Conservation (phyloP, 2,113 vertebrate species). For the Mormyrus iriodes region DNA sequence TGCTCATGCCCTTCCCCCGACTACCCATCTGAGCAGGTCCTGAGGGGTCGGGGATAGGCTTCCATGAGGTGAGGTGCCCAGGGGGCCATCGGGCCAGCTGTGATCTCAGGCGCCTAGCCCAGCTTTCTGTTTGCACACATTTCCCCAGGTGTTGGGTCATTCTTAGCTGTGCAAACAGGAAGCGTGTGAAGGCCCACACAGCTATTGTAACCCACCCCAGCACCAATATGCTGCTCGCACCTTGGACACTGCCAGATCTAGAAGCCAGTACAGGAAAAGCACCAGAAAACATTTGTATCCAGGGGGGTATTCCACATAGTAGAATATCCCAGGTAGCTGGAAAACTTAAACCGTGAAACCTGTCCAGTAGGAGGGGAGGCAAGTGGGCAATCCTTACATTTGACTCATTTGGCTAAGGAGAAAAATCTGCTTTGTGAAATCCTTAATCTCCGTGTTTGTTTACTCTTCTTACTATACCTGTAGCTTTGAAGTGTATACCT, state of each 20-base stretch:
- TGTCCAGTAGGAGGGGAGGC: neutral
- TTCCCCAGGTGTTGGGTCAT: neutral
- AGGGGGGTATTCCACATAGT: no score
- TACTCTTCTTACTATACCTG: neutral
- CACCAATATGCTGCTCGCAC: neutral
- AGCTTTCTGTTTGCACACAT: neutral
- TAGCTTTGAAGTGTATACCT: neutral
- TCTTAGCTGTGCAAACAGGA: constrained; percentile 9
- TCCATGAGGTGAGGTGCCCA: neutral
- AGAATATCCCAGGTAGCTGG: no score
- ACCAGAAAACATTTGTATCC: no score
- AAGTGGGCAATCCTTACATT: neutral
- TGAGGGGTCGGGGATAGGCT: neutral
- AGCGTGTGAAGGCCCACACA: neutral
- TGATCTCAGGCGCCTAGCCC: neutral
- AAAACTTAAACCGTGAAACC: neutral
- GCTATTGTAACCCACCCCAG: neutral
- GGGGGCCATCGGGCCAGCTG: neutral
- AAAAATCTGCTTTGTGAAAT: neutral
- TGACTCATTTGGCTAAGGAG: neutral
- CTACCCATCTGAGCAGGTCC: neutral
- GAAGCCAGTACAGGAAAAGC: neutral
- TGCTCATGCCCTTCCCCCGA: neutral
- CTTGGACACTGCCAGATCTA: neutral
- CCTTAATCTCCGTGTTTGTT: neutral